Percentiles rank a stretch among this genome's conserved stretches.
phyloP scores from a whole-genome alignment of 1,140 invertebrate species.

The Ceratosolen fusciceps region DNA sequence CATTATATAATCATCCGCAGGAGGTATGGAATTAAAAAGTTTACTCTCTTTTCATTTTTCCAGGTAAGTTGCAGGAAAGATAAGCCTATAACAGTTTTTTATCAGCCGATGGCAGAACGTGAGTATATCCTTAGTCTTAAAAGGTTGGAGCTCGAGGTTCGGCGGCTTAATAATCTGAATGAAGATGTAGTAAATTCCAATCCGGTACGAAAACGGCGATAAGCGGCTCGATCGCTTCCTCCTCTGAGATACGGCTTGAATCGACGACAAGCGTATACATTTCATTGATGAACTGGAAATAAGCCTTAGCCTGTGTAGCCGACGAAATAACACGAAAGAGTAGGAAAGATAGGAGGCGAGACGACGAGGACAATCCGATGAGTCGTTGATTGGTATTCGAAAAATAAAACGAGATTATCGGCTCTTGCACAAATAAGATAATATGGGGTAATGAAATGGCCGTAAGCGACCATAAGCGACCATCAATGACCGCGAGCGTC shows the following conservation, averaged over 20 bases:
- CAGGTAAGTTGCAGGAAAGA: constrained; percentile 21
- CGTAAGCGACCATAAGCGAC: neutral
- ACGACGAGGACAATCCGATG: neutral
- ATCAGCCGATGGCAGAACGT: constrained; percentile 16
- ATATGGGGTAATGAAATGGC: neutral
- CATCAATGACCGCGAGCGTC: too few relatives aligned
- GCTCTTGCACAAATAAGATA: neutral
- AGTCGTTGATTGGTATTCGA: neutral
- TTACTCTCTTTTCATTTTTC: constrained; percentile 7
- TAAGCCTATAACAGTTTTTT: neutral
- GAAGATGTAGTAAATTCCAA: constrained; percentile 42
- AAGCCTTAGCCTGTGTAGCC: neutral
- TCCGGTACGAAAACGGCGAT: constrained; percentile 38
- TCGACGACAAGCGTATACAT: constrained; percentile 24
- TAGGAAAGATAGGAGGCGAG: neutral
- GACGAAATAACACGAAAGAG: too few relatives aligned
- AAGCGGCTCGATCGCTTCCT: constrained; percentile 17
- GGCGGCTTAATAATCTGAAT: constrained; percentile 20
- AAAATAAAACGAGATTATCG: neutral
- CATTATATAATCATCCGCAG: neutral
- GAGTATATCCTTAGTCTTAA: constrained; percentile 19
- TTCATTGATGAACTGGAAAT: constrained; percentile 32
- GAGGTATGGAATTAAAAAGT: neutral
- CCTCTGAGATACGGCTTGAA: neutral
- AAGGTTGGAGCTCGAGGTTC: constrained; percentile 5